Evolutionary conservation across 2,888 invertebrate species (phyloP).

Genomic region (Erebia aethiops): DNA sequence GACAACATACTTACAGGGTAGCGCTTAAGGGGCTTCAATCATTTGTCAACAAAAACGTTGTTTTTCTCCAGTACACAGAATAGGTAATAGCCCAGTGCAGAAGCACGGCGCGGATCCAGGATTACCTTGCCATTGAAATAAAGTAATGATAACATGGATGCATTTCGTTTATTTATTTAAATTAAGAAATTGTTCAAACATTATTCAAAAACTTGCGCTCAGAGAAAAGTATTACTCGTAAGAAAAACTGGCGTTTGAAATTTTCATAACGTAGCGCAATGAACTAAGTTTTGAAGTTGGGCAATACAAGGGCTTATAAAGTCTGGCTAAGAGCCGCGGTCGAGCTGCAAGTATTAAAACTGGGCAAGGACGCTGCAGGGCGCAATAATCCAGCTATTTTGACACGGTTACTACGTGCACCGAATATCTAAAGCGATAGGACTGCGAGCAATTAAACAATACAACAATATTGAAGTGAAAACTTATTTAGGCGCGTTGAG

Average conservation of each 20-base stretch:
- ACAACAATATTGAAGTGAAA: too few relatives aligned
- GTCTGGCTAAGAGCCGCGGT: slow-evolving; percentile 11
- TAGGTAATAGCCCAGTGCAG: too few relatives aligned
- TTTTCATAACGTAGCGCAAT: slow-evolving; percentile 8
- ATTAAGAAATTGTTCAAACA: neutral
- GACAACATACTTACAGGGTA: too few relatives aligned
- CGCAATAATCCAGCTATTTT: slow-evolving; percentile 27
- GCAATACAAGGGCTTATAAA: slow-evolving; percentile 22
- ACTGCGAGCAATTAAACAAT: neutral
- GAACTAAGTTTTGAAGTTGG: slow-evolving; percentile 23
- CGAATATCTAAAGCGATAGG: slow-evolving; percentile 17
- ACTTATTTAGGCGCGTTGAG: too few relatives aligned
- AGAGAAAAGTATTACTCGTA: neutral
- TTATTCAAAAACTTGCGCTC: neutral
- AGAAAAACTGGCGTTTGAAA: neutral
- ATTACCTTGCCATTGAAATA: too few relatives aligned
- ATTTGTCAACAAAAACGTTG: too few relatives aligned
- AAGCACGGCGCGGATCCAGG: too few relatives aligned
- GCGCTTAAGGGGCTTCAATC: too few relatives aligned
- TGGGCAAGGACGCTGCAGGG: slow-evolving; percentile 14
- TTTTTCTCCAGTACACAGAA: too few relatives aligned
- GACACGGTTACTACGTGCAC: slow-evolving; percentile 22
- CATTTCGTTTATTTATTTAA: neutral
- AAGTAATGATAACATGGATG: neutral
- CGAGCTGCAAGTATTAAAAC: slow-evolving; percentile 19